phyloP scores from a whole-genome alignment of 2,113 vertebrate species.

The Syngnathus typhle region DNA sequence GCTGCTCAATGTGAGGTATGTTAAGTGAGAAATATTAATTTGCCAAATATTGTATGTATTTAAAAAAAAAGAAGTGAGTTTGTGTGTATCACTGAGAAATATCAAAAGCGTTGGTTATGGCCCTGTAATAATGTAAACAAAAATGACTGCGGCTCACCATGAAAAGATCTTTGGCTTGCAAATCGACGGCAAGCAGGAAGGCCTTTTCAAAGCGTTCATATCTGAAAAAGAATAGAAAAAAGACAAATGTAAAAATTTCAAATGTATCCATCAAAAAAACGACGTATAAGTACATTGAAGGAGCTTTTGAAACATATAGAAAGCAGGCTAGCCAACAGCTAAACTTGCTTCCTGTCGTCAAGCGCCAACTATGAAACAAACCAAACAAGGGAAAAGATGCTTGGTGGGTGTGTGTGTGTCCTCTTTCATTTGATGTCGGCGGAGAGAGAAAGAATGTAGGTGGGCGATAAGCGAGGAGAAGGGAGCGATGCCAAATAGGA shows the following conservation, averaged over 20 bases:
- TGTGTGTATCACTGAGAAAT: background rate
- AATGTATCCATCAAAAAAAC: background rate
- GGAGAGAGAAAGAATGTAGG: conserved; percentile 64
- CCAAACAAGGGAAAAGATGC: conserved; percentile 38
- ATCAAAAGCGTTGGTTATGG: background rate
- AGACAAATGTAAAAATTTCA: background rate
- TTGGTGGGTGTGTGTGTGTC: background rate
- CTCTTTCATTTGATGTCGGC: conserved; percentile 61
- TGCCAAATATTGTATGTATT: too few relatives aligned
- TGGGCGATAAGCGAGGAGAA: conserved; percentile 63
- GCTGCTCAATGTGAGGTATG: too few relatives aligned
- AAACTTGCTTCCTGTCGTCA: conserved; percentile 47
- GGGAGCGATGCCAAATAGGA: conserved; percentile 56
- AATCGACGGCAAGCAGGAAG: conserved; percentile 91
- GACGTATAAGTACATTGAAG: background rate
- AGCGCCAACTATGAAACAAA: conserved; percentile 58
- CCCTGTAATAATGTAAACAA: background rate
- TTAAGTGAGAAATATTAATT: too few relatives aligned
- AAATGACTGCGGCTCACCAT: conserved; percentile 78
- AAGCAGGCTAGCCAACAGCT: conserved; percentile 43
- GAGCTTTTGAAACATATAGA: background rate
- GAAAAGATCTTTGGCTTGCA: conserved; percentile 87
- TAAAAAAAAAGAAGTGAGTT: too few relatives aligned
- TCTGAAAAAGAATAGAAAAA: conserved; percentile 59
- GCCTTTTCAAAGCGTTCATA: conserved; percentile 93